Conservation (phyloP, 2,113 vertebrate genomes). For the Lipophrys pholis region DNA sequence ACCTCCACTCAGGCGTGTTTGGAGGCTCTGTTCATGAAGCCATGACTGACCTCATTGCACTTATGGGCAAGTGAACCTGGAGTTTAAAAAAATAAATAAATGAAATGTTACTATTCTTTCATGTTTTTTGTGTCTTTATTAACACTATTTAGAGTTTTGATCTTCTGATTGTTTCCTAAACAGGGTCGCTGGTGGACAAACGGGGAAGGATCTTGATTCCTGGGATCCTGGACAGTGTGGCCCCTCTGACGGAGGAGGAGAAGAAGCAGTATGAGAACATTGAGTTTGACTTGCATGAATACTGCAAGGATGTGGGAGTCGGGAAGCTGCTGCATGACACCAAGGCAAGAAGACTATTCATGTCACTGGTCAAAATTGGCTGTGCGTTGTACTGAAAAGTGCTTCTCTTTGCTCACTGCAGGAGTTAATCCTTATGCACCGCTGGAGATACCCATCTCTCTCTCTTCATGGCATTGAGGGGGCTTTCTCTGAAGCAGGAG, state of each 20-base stretch:
- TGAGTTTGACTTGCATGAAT: conserved; percentile 93
- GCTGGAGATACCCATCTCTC: conserved; percentile 95
- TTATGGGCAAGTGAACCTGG: conserved; percentile 88
- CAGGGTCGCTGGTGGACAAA: conserved; percentile 88
- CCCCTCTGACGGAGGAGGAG: conserved; percentile 88
- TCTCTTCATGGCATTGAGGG: conserved; percentile 99
- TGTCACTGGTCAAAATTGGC: background rate
- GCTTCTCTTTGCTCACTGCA: conserved; percentile 45
- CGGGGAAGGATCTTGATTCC: conserved; percentile 90
- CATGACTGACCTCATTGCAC: conserved; percentile 92
- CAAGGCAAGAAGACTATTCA: conserved; percentile 82
- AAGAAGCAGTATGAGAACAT: conserved; percentile 89
- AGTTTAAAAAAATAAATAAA: background rate
- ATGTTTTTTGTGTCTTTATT: background rate
- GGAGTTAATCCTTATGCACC: conserved; percentile 94
- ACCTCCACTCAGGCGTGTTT: conserved; percentile 97
- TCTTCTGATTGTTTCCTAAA: background rate
- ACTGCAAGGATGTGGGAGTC: conserved; percentile 89
- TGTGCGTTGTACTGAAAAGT: too few relatives aligned
- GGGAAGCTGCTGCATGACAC: conserved; percentile 83
- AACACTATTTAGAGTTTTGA: background rate
- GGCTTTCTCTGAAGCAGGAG: conserved; percentile 90
- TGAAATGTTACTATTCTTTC: too few relatives aligned
- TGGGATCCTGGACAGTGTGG: conserved; percentile 87
- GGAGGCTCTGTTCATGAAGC: conserved; percentile 96